Percentiles rank a stretch among this genome's conserved stretches.
These are phyloP conservation scores for Oopsacas minuta DNA, from an alignment of 37 sponge, comb jelly and placozoan genomes.

Conservation along the genomic window DNA sequence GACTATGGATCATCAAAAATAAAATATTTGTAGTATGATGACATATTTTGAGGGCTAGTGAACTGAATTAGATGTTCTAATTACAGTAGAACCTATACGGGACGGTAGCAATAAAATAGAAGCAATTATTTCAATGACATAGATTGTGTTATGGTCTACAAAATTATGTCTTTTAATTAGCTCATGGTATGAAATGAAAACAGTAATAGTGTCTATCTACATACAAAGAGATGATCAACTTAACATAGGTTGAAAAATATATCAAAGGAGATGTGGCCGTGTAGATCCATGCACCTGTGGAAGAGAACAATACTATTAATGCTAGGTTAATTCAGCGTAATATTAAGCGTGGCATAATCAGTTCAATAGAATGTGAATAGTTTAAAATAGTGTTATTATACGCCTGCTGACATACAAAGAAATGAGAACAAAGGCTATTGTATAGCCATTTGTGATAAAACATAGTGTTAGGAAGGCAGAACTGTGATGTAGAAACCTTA, in stretches of 20 bases:
- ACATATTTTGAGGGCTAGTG: too few relatives aligned
- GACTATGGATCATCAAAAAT: too few relatives aligned
- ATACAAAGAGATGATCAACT: neutral
- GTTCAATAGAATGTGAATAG: neutral
- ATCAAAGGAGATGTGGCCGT: neutral
- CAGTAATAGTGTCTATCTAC: too few relatives aligned
- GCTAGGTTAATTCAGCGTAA: neutral
- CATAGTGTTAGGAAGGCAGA: neutral
- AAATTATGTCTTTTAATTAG: too few relatives aligned
- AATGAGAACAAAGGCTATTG: neutral
- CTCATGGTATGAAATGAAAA: too few relatives aligned
- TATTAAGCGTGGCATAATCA: neutral
- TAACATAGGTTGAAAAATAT: neutral
- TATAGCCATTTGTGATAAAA: neutral
- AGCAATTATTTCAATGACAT: too few relatives aligned
- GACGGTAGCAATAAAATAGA: too few relatives aligned
- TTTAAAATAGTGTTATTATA: neutral
- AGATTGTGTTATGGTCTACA: too few relatives aligned
- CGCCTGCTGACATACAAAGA: neutral
- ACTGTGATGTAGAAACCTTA: neutral
- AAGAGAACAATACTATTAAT: neutral
- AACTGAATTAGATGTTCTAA: too few relatives aligned
- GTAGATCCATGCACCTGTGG: neutral
- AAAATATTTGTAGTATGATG: too few relatives aligned
- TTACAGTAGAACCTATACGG: too few relatives aligned